Evolutionary conservation across 2,888 invertebrate species (phyloP).

Genomic region (Pegoplata infirma): DNA sequence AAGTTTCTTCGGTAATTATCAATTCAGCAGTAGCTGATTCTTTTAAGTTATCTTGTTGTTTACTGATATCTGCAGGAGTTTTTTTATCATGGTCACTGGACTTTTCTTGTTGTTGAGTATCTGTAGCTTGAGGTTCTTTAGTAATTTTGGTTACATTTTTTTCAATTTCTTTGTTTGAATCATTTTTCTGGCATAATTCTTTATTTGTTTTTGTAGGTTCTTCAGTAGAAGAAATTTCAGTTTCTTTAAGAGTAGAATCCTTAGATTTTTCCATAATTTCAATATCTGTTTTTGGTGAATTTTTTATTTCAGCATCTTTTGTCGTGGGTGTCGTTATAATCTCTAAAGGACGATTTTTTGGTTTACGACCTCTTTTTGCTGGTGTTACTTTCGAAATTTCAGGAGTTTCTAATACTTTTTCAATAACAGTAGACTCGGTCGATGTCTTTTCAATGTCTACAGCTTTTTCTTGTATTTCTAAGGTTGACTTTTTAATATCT

Average conservation of each 20-base stretch:
- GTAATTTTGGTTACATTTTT: background rate
- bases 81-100: background rate
- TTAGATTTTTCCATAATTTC: background rate
- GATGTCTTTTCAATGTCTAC: background rate
- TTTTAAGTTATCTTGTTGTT: background rate
- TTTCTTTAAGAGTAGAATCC: background rate
- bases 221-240: background rate
- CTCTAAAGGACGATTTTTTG: slow-evolving; percentile 38
- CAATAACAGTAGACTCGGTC: background rate
- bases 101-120: background rate
- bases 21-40: background rate
- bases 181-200: background rate
- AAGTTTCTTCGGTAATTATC: background rate
- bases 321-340: background rate
- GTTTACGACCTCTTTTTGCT: slow-evolving; percentile 36
- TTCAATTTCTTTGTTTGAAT: background rate
- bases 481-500: background rate
- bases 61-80: too few species aligned
- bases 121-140: too few species aligned
- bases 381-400: slow-evolving; percentile 17
- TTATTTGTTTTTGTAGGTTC: background rate
- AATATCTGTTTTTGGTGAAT: background rate
- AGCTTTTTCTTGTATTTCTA: background rate
- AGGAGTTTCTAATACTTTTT: background rate
- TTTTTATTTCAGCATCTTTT: slow-evolving; percentile 19